Conservation (phyloP, 2,113 vertebrate species). For the Regulus satrapa region DNA sequence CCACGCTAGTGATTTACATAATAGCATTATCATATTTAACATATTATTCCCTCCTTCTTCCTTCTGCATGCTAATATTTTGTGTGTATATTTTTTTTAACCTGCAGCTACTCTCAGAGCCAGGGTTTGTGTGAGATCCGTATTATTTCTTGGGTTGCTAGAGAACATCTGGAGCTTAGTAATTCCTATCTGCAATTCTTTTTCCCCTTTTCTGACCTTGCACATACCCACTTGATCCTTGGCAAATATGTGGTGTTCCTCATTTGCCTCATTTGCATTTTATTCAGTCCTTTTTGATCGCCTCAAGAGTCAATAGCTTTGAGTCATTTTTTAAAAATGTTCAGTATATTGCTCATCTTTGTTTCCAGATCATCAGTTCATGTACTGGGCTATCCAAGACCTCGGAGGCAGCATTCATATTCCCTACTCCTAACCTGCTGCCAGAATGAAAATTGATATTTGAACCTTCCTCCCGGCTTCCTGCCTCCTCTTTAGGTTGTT, state of each 20-base stretch:
- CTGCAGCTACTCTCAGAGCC: background rate
- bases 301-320: background rate
- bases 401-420: background rate
- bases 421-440: background rate
- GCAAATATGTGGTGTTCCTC: background rate
- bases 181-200: background rate
- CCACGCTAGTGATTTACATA: slow-evolving; percentile 13
- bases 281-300: background rate
- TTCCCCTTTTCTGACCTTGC: background rate
- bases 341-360: background rate
- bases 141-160: background rate
- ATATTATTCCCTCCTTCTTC: slow-evolving; percentile 24
- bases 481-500: background rate
- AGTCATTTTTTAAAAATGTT: slow-evolving; percentile 13
- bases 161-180: background rate
- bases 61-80: slow-evolving; percentile 32
- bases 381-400: background rate
- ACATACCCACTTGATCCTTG: background rate
- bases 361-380: background rate
- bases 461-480: background rate
- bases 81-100: background rate
- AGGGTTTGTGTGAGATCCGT: background rate
- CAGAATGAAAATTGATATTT: slow-evolving; percentile 2
- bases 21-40: slow-evolving; percentile 63
- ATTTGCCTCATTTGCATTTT: slow-evolving; percentile 3